phyloP scores from a whole-genome alignment of 2,888 invertebrate species.

The Amaurobius ferox region DNA sequence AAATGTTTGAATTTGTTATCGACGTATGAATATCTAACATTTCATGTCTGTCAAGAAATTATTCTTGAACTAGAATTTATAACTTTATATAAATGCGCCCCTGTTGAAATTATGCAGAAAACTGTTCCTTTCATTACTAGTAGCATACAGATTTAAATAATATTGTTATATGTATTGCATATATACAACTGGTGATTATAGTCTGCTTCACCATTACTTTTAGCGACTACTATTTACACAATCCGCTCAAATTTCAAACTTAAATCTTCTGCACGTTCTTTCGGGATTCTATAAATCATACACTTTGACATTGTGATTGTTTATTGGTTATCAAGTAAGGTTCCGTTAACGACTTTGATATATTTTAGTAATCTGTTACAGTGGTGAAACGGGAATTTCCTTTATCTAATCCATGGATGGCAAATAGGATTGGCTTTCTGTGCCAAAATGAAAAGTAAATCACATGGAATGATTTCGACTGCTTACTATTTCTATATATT shows the following conservation, averaged over 20 bases:
- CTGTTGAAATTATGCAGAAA: neutral
- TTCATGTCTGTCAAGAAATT: no score
- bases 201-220: neutral
- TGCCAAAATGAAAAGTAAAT: no score
- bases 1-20: no score
- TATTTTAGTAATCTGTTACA: neutral
- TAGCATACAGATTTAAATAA: neutral
- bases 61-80: no score
- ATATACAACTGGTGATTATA: neutral
- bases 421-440: no score
- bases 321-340: neutral
- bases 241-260: neutral
- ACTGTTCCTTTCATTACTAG: neutral
- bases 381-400: no score
- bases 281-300: neutral
- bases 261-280: neutral
- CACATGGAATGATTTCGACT: no score
- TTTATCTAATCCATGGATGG: no score
- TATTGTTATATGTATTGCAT: neutral
- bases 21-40: no score
- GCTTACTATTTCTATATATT: no score
- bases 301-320: neutral
- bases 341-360: neutral
- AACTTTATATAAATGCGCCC: neutral
- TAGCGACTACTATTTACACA: neutral